Conservation (phyloP, 2,888 invertebrate genomes). For the Drosophila glabriapex region DNA sequence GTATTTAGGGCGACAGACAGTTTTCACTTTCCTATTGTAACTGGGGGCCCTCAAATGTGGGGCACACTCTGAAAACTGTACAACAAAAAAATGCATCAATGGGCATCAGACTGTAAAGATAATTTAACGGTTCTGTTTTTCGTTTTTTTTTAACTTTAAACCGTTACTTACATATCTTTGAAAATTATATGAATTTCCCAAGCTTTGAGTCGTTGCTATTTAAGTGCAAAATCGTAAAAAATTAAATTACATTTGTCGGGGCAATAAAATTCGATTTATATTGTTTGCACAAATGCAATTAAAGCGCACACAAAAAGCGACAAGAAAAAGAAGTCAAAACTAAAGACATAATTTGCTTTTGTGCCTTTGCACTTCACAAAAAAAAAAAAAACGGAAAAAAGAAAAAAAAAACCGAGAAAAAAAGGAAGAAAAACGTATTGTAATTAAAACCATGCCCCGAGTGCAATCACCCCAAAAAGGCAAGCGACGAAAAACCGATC, state of each 20-base stretch:
- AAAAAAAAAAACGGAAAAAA: constrained; percentile 47
- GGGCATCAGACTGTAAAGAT: constrained; percentile 38
- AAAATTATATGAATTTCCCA: constrained; percentile 33
- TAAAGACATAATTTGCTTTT: constrained; percentile 80
- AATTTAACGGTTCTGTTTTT: constrained; percentile 10
- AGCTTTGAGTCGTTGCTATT: constrained; percentile 54
- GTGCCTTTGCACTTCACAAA: constrained; percentile 61
- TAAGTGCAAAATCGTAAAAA: constrained; percentile 83
- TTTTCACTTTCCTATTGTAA: constrained; percentile 66
- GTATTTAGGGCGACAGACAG: constrained; percentile 56
- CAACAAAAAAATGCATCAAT: constrained; percentile 29
- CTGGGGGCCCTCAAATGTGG: constrained; percentile 58
- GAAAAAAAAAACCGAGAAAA: constrained; percentile 26
- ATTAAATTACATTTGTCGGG: constrained; percentile 74
- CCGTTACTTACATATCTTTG: constrained; percentile 27
- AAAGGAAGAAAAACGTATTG: constrained; percentile 43
- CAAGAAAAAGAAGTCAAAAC: constrained; percentile 57
- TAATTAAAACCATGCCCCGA: constrained; percentile 63
- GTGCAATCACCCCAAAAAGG: constrained; percentile 75
- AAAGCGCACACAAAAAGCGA: constrained; percentile 56
- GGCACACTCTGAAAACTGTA: constrained; percentile 23
- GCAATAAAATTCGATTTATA: constrained; percentile 75
- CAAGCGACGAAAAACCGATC: constrained; percentile 50
- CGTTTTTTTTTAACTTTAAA: background rate
- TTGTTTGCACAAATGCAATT: constrained; percentile 79